phyloP scores from a whole-genome alignment of 2,113 vertebrate species.

The Malaclemys terrapin region DNA sequence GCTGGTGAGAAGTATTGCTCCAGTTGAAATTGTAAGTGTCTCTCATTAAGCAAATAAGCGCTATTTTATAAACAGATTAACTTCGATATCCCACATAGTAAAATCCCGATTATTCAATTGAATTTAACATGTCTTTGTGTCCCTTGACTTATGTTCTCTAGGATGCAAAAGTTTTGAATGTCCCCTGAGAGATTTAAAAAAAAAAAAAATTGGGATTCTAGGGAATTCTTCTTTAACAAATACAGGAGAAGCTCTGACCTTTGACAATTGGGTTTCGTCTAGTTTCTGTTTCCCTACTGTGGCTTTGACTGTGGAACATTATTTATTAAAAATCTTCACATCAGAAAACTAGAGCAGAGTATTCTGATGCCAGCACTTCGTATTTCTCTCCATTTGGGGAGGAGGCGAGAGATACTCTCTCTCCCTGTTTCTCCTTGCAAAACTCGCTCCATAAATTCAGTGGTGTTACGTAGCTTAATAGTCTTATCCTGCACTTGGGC shows the following conservation, averaged over 20 bases:
- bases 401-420: not conserved
- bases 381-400: not conserved
- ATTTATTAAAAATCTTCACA: not conserved
- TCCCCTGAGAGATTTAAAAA: not conserved
- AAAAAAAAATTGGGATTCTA: not conserved
- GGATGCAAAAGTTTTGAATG: not conserved
- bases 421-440: not conserved
- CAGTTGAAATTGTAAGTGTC: constrained; percentile 94
- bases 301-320: not conserved
- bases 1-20: constrained; percentile 96
- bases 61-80: not conserved
- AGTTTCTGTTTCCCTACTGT: not conserved
- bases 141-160: not conserved
- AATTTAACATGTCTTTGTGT: not conserved
- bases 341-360: not conserved
- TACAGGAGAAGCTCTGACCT: not conserved
- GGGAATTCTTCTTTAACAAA: not conserved
- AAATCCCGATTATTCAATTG: not conserved
- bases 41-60: not conserved
- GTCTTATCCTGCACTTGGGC: not conserved
- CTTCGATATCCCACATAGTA: not conserved
- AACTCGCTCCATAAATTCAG: not conserved
- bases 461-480: not conserved
- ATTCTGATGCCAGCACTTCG: not conserved
- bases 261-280: not conserved